Percentiles rank a stretch among this genome's conserved stretches.
Conservation (phyloP, 2,888 invertebrate species). For the Empis stercorea region DNA sequence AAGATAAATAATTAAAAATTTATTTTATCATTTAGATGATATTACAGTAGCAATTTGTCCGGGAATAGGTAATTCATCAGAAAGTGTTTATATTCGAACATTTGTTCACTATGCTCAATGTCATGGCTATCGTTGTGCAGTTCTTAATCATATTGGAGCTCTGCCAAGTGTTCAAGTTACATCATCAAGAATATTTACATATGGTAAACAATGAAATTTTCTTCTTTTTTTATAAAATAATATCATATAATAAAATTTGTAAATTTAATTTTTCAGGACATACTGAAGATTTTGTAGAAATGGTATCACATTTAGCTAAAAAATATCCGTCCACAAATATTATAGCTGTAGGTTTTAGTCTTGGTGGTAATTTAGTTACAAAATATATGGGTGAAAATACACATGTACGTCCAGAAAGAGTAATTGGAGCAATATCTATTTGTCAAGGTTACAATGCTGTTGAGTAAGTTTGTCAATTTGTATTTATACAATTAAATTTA, state of each 20-base stretch:
- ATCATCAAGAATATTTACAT: slow-evolving; percentile 78
- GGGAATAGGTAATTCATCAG: slow-evolving; percentile 89
- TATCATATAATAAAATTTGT: neutral
- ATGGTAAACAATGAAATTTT: slow-evolving; percentile 48
- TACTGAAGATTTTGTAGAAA: slow-evolving; percentile 75
- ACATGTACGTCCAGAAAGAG: slow-evolving; percentile 47
- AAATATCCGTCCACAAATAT: slow-evolving; percentile 65
- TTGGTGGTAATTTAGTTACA: slow-evolving; percentile 87
- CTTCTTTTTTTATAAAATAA: slow-evolving; percentile 4
- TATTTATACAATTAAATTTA: too few relatives aligned
- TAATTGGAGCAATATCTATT: slow-evolving; percentile 82
- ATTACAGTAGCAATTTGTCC: slow-evolving; percentile 79
- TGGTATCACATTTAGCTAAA: slow-evolving; percentile 61
- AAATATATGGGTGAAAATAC: slow-evolving; percentile 77
- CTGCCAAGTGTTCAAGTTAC: slow-evolving; percentile 75
- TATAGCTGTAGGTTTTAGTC: slow-evolving; percentile 80
- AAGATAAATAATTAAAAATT: neutral
- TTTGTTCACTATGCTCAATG: slow-evolving; percentile 86
- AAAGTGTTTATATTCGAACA: slow-evolving; percentile 86
- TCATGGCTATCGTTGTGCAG: slow-evolving; percentile 83
- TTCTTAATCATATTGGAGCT: slow-evolving; percentile 88
- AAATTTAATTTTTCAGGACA: slow-evolving; percentile 47
- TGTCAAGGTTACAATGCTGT: slow-evolving; percentile 91
- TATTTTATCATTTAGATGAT: slow-evolving; percentile 49
- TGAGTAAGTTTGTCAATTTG: slow-evolving; percentile 73